These are phyloP conservation scores for Colaptes auratus DNA, from an alignment of 2,113 vertebrate genomes.

Conservation along the genomic window DNA sequence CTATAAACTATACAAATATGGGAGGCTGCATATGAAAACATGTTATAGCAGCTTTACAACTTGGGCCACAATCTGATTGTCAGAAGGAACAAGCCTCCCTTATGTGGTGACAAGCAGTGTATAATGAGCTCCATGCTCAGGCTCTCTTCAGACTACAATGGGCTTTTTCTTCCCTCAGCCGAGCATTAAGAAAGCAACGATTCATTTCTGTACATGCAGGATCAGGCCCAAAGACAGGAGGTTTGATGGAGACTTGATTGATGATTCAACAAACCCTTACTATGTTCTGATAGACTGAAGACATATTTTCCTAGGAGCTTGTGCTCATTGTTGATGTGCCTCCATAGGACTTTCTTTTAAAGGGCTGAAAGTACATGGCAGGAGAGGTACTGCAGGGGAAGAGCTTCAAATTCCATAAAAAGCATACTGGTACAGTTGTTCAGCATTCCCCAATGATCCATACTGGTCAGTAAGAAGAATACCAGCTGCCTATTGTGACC, in stretches of 20 bases:
- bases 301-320: neutral
- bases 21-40: constrained; percentile 26
- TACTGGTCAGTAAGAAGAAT: neutral
- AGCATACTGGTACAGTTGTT: neutral
- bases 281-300: neutral
- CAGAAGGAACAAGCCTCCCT: constrained; percentile 50
- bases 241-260: neutral
- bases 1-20: constrained; percentile 23
- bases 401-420: neutral
- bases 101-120: neutral
- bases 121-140: constrained; percentile 25
- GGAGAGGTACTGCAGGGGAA: neutral
- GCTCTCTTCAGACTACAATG: constrained; percentile 18
- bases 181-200: constrained; percentile 15
- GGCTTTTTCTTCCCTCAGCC: constrained; percentile 41
- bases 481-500: too few species aligned
- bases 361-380: neutral
- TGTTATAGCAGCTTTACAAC: constrained; percentile 44
- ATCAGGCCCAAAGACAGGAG: constrained; percentile 21
- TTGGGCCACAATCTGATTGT: constrained; percentile 50
- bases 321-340: neutral
- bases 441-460: neutral
- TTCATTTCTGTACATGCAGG: constrained; percentile 15
- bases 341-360: neutral
- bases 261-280: neutral